Evolutionary conservation across 2,797 vertebrate species (phyloP), one percentile per base, ranked within the genome.

Genomic region (Cephalopachus bancanus): DNA sequence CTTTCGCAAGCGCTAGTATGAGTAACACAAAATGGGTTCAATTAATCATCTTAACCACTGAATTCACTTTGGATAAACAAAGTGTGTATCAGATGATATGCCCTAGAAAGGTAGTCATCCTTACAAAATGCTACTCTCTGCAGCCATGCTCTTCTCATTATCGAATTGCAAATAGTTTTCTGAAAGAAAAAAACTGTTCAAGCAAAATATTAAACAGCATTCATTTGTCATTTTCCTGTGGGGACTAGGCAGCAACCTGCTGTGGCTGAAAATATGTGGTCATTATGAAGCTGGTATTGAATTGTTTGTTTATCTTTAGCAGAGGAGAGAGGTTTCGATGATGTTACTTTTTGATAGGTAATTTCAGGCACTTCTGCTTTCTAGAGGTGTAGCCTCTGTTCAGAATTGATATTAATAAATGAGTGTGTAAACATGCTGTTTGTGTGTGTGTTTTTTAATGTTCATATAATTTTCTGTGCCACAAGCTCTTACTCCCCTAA

Each of bases 31-130:
- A 99, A 99, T 99, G 98, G 98, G 98, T 96, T 98, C 98, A 98
- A 99, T 99, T 99, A 99, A 99, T 99, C 99, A 99, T 99, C 98
- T 98, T 98, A 98, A 98, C 98, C 98, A 98, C 98, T 98, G 98
- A 99, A 98, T 98, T 98, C 98, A 88, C 96, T 98, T 97, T 98
- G 98, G 98, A 98, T 99, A 99, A 98, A 98, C 98, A 98, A 98
- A 97, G 79, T 89, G 10, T 98, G 67, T 97, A 98, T 98, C 98
- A 98, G 98, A 98, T 98, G 97, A 97, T 98, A 93, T 98, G 98
- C 97, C 98, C 98, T 98, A 99, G 98, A 99, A 99, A 99, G 98
- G 98, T 99, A 99, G 99, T 98, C 99, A 99, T 99, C 99, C 99
- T 99, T 98, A 98, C 76, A 97, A 98, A 98, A 96, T 94, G 93